Percentiles rank a stretch among this genome's conserved stretches.
These are phyloP conservation scores for Sebastes hopkinsi DNA, from an alignment of 2,797 vertebrate genomes.

Conservation along the genomic window DNA sequence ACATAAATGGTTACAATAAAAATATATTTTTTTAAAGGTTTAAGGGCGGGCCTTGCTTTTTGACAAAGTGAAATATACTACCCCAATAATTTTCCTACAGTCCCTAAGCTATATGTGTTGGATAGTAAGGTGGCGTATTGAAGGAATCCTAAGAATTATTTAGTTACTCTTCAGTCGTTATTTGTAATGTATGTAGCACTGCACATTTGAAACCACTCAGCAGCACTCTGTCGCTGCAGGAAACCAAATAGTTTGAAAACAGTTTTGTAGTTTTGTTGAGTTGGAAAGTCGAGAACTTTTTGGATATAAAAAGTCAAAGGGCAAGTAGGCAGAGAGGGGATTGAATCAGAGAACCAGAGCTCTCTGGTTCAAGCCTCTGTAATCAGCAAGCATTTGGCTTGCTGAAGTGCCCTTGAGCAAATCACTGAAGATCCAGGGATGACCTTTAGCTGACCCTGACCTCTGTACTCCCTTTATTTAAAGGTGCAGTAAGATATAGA, in stretches of 20 bases:
- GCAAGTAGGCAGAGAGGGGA: no score
- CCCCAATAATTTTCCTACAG: not conserved
- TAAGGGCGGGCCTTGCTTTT: no score
- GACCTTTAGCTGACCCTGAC: not conserved
- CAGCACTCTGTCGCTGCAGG: not conserved
- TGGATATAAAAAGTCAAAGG: not conserved
- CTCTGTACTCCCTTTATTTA: not conserved
- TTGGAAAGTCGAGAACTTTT: not conserved
- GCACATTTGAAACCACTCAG: conserved; percentile 2
- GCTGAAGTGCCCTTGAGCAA: not conserved
- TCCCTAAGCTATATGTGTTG: not conserved
- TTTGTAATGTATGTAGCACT: not conserved
- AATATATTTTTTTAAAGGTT: not conserved
- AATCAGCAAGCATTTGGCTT: not conserved
- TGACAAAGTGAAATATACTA: not conserved
- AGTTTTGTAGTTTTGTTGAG: not conserved
- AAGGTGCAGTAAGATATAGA: not conserved
- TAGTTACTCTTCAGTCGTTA: not conserved
- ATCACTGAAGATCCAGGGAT: not conserved
- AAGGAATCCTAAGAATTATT: conserved; percentile 8
- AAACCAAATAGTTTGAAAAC: not conserved
- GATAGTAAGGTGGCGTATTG: not conserved
- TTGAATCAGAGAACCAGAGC: not conserved
- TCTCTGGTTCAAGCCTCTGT: not conserved
- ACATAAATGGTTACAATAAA: not conserved